phyloP scores from a whole-genome alignment of 2,113 vertebrate genomes.

The Girardinichthys multiradiatus region DNA sequence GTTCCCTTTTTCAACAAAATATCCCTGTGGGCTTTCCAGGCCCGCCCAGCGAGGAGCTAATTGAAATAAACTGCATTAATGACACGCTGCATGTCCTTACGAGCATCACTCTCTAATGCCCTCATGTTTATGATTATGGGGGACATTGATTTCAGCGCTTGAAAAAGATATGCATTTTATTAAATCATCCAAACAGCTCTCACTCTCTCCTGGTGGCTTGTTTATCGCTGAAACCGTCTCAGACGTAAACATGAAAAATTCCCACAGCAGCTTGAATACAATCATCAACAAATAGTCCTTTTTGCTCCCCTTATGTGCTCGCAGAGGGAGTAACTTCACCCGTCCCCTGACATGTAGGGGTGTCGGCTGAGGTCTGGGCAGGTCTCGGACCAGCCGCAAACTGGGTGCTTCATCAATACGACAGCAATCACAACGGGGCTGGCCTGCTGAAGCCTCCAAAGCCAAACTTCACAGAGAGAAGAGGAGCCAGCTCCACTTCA shows the following conservation, averaged over 20 bases:
- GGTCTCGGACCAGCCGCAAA: conserved; percentile 31
- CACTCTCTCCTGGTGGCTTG: conserved; percentile 64
- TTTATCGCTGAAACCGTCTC: conserved; percentile 59
- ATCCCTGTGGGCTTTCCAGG: conserved; percentile 56
- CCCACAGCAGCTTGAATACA: conserved; percentile 65
- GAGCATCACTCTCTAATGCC: conserved; percentile 56
- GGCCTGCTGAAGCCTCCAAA: conserved; percentile 57
- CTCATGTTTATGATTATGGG: conserved; percentile 68
- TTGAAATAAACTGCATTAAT: conserved; percentile 72
- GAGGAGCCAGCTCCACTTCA: conserved; percentile 64
- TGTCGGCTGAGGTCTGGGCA: conserved; percentile 41
- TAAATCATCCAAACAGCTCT: conserved; percentile 60
- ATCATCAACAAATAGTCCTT: conserved; percentile 44
- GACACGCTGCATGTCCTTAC: conserved; percentile 52
- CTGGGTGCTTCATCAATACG: conserved; percentile 57
- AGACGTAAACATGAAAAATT: conserved; percentile 66
- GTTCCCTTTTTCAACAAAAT: conserved; percentile 62
- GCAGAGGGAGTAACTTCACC: conserved; percentile 57
- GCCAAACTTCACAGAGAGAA: conserved; percentile 64
- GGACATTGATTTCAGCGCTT: conserved; percentile 70
- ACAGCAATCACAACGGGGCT: conserved; percentile 50
- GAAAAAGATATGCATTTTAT: conserved; percentile 64
- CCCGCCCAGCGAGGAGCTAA: conserved; percentile 55
- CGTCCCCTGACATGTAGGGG: conserved; percentile 25
- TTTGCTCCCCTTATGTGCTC: conserved; percentile 28